A percentile compares a stretch with the other conserved stretches of the same genome.
Conservation (phyloP, 2,113 vertebrate species). For the Eclectus roratus region DNA sequence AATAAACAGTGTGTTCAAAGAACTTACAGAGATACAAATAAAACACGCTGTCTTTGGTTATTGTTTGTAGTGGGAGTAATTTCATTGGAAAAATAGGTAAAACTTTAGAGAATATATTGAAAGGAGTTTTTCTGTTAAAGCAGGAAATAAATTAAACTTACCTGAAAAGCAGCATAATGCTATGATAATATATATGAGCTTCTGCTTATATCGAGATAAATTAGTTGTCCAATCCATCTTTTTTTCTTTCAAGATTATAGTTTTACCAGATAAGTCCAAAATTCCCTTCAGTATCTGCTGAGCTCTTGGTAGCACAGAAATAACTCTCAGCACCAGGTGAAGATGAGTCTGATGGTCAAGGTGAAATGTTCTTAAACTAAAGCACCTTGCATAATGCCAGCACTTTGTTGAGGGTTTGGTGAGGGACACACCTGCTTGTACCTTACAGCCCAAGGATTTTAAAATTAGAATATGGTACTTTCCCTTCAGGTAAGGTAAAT, state of each 20-base stretch:
- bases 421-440: slow-evolving; percentile 40
- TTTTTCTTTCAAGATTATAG: neutral
- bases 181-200: neutral
- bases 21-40: neutral
- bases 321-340: neutral
- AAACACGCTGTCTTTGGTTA: neutral
- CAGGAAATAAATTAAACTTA: neutral
- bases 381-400: slow-evolving; percentile 38
- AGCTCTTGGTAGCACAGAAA: neutral
- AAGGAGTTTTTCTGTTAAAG: neutral
- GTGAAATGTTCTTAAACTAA: slow-evolving; percentile 1
- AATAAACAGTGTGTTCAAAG: neutral
- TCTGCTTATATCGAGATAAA: neutral
- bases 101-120: neutral
- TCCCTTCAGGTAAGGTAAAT: slow-evolving; percentile 50
- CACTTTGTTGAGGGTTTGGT: neutral
- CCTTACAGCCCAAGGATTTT: neutral
- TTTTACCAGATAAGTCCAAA: neutral
- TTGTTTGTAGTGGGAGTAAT: neutral
- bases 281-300: neutral
- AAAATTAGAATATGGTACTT: neutral
- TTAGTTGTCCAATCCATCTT: slow-evolving; percentile 49
- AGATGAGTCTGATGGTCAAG: neutral
- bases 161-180: neutral
- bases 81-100: neutral